These are phyloP conservation scores for Helicolenus hilgendorfi DNA, from an alignment of 2,797 vertebrate genomes.

Conservation along the genomic window DNA sequence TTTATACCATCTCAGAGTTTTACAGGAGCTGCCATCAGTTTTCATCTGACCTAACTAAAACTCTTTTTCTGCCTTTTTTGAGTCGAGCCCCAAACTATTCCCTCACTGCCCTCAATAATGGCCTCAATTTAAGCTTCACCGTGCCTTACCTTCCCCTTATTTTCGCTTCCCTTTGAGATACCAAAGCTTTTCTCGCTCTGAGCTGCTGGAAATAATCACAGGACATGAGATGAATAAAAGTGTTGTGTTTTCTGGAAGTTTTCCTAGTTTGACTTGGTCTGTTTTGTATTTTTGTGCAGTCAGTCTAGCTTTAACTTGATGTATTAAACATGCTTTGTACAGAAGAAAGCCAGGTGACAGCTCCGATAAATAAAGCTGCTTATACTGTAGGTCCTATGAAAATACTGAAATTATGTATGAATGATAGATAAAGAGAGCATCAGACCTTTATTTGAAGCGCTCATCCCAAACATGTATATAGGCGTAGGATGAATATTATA, in stretches of 20 bases:
- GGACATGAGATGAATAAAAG: conserved; percentile 75
- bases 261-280: conserved; percentile 34
- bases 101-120: conserved; percentile 85
- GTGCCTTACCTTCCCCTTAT: conserved; percentile 75
- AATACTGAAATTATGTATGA: conserved; percentile 54
- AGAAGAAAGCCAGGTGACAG: conserved; percentile 34
- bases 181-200: conserved; percentile 56
- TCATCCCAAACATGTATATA: conserved; percentile 24
- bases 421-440: conserved; percentile 44
- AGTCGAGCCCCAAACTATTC: conserved; percentile 72
- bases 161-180: conserved; percentile 78
- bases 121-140: conserved; percentile 85
- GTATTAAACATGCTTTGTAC: conserved; percentile 21
- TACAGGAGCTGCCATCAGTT: conserved; percentile 45
- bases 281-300: conserved; percentile 30
- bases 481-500: conserved; percentile 22
- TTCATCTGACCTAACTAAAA: conserved; percentile 76
- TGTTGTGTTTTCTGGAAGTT: conserved; percentile 55
- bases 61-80: conserved; percentile 57
- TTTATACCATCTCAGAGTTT: conserved; percentile 53
- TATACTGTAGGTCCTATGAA: conserved; percentile 22
- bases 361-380: conserved; percentile 39
- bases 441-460: conserved; percentile 32
- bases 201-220: conserved; percentile 82
- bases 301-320: conserved; percentile 5